Conservation (phyloP, 2,797 vertebrate species). For the Florisuga fusca region DNA sequence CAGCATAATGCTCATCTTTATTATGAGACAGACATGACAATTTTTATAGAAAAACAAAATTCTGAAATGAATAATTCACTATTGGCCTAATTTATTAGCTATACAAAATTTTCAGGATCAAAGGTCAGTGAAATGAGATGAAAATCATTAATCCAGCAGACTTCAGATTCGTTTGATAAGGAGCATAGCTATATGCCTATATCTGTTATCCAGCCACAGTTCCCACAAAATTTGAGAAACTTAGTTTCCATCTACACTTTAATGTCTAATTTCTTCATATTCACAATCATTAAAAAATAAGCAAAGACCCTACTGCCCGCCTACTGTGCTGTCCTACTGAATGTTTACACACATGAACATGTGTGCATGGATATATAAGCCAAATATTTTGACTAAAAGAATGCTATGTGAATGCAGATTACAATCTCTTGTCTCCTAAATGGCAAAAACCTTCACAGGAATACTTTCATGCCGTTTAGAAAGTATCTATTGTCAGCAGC, state of each 20-base stretch:
- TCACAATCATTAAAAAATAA: background rate
- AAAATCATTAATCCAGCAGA: background rate
- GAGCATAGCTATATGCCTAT: background rate
- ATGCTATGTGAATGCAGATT: background rate
- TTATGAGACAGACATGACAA: fast-evolving
- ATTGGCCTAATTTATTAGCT: background rate
- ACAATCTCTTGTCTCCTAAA: background rate
- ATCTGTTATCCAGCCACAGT: background rate
- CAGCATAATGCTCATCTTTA: background rate
- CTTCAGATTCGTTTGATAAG: background rate
- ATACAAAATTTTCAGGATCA: background rate
- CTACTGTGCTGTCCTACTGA: background rate
- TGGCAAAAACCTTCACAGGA: background rate
- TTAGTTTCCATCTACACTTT: background rate
- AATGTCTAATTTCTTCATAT: background rate
- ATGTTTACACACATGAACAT: background rate
- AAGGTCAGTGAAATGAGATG: background rate
- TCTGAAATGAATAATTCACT: background rate
- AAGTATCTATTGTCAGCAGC: background rate
- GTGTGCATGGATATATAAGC: background rate
- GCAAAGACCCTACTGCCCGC: background rate
- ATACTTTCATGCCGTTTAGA: background rate
- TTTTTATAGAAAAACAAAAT: background rate
- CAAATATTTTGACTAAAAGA: slow-evolving; percentile 10
- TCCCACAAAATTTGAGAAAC: background rate